Base-by-base conservation (phyloP, 92 coral and sea anemone genomes). In the Blastomussa wellsi region DNA sequence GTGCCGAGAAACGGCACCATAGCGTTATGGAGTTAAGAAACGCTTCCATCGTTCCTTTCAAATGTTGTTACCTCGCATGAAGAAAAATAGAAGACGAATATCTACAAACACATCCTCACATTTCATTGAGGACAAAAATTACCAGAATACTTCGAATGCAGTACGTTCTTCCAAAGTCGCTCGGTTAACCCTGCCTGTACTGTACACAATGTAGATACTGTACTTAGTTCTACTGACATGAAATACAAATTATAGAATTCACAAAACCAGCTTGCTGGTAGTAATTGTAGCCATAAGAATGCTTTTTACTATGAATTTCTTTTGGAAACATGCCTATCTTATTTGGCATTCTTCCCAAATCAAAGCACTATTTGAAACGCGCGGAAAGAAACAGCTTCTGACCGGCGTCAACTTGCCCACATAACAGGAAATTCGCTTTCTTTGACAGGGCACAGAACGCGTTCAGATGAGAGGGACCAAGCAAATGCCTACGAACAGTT, bases 381-480 rank as follows among this genome's bases (percentile, higher is more conserved):
- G 41, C 29, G n/a, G 20, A 67, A 32, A 80, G 29, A 68, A 81
- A 68, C 67, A 68, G 33, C 77, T 47, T 2, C 5, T 7, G n/a
- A 67, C 85, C 78, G 86, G 86, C 86, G 86, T 20, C 69, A 51
- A 36, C 26, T 82, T 19, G 86, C 78, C 78, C 86, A 51, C 71
- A 72, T 82, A 72, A 82, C 86, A 82, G 78, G 86, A 72, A 82
- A 35, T 73, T 74, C 87, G 29, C 66, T 84, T 77, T 70, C 75
- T 89, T 85, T 89, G 86, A 38, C 92, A 97, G 99, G 99, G 73
- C 99, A 97, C 90, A 89, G 99, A 78, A 93, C 99, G 49, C 95
- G 99, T 72, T 91, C 94, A 85, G 99, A 97, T 39, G 99, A 97
- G 55, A 90, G 99, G 79, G 99, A 97, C 51, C 95, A 91, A 79